Evolutionary conservation across 2,797 vertebrate genomes (phyloP), one percentile per base, ranked within the genome.

Genomic region (Lepus townsendii): DNA sequence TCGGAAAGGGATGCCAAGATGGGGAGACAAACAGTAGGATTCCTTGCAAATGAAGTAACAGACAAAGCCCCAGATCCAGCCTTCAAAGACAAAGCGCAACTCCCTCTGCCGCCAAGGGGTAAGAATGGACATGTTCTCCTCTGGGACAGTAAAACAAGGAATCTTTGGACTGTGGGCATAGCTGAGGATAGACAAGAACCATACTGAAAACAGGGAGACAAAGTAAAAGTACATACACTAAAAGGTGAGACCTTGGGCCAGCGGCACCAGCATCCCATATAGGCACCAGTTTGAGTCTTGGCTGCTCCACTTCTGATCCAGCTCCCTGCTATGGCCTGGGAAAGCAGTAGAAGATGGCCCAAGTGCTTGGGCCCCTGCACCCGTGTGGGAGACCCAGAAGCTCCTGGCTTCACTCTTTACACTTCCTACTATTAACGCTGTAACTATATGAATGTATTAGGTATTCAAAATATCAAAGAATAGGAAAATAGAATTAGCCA

Each of bases 41-140:
- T 63, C 7, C 2, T 5, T 69, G 38, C 54, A 84, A 72, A 94
- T 84, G 65, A 94, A 88, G 65, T 38, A 85, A 52, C n/a, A 90
- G 63, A 65, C 54, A 57, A 73, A 32, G 72, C 14, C 52, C 2
- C 24, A 62, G 52, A 26, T 77, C 72, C 52, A 42, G 42, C 42
- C n/a, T n/a, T 42, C 52, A 3, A 11, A 8, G 32, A 65, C 13
- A 66, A n/a, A 63, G 19, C n/a, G 30, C 66, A 79, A 47, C 27
- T 66, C 7, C 60, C 75, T 94, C 77, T 52, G 54, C 32, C 19
- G 3, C 26, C 38, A 22, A 3, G 13, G 73, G 71, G 20, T 63
- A 27, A 90, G 54, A 84, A 78, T n/a, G 86, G 42, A 54, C 26
- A 65, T 32, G 35, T 60, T 35, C 22, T 57, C 20, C 35, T 83